These are phyloP conservation scores for Typhlichthys subterraneus DNA, from an alignment of 2,797 vertebrate species.

Conservation along the genomic window DNA sequence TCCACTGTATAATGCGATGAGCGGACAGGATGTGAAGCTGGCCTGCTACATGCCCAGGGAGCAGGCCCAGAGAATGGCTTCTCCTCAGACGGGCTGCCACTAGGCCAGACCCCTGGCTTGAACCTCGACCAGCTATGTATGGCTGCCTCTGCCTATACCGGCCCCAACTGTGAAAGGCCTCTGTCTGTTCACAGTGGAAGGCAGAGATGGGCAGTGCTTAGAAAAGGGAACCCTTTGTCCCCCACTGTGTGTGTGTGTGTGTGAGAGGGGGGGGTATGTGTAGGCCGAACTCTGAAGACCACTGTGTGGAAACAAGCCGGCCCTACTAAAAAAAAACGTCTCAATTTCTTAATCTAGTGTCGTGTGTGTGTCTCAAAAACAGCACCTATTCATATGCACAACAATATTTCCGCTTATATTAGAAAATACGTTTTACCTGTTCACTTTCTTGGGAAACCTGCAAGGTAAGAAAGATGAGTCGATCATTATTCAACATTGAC, in stretches of 20 bases:
- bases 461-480: slow-evolving; percentile 58
- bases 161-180: slow-evolving; percentile 74
- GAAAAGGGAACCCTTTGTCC: slow-evolving; percentile 79
- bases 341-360: slow-evolving; percentile 43
- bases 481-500: slow-evolving; percentile 29
- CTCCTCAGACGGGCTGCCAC: slow-evolving; percentile 61
- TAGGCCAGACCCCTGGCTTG: slow-evolving; percentile 57
- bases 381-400: too few species aligned
- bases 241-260: slow-evolving; percentile 25
- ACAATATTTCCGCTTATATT: not conserved
- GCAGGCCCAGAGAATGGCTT: slow-evolving; percentile 60
- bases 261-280: slow-evolving; percentile 38
- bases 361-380: slow-evolving; percentile 7
- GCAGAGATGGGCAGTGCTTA: slow-evolving; percentile 70
- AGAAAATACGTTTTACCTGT: slow-evolving; percentile 80
- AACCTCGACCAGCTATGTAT: slow-evolving; percentile 63
- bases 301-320: slow-evolving; percentile 56
- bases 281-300: slow-evolving; percentile 63
- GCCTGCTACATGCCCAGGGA: slow-evolving; percentile 53
- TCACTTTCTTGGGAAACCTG: slow-evolving; percentile 98
- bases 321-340: slow-evolving; percentile 39
- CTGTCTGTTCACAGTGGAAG: slow-evolving; percentile 77
- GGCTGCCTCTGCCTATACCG: slow-evolving; percentile 65
- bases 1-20: slow-evolving; percentile 63
- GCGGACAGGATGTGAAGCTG: slow-evolving; percentile 57